These are phyloP conservation scores for Cacatua alba DNA, from an alignment of 2,113 vertebrate species.

Conservation along the genomic window DNA sequence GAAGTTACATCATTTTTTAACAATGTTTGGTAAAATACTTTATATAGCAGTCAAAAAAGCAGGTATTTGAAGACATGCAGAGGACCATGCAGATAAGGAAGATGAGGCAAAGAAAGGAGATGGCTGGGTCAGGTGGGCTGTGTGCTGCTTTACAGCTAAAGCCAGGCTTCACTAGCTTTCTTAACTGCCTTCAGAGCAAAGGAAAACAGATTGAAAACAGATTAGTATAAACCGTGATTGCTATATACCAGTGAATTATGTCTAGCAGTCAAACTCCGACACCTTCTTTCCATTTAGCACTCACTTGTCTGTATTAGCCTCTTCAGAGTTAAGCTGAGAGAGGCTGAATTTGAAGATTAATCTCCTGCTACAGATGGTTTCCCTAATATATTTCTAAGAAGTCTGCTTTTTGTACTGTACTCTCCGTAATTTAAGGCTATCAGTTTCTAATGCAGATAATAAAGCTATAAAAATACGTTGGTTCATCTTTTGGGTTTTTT, in stretches of 20 bases:
- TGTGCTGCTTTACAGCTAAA: not conserved
- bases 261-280: not conserved
- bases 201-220: not conserved
- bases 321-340: not conserved
- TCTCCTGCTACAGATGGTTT: not conserved
- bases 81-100: not conserved
- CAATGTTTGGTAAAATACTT: not conserved
- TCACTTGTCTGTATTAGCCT: not conserved
- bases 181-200: not conserved
- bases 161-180: not conserved
- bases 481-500: not conserved
- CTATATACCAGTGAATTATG: not conserved
- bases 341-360: not conserved
- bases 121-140: not conserved
- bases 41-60: not conserved
- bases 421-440: not conserved
- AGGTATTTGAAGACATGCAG: not conserved
- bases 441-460: not conserved
- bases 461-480: not conserved
- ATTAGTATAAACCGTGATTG: not conserved
- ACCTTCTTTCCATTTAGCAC: not conserved
- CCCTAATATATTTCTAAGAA: not conserved
- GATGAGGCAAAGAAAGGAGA: not conserved
- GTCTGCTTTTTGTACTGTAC: not conserved
- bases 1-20: rapidly evolving